Evolutionary conservation across 2,888 invertebrate species (phyloP).

Genomic region (Rhingia campestris): DNA sequence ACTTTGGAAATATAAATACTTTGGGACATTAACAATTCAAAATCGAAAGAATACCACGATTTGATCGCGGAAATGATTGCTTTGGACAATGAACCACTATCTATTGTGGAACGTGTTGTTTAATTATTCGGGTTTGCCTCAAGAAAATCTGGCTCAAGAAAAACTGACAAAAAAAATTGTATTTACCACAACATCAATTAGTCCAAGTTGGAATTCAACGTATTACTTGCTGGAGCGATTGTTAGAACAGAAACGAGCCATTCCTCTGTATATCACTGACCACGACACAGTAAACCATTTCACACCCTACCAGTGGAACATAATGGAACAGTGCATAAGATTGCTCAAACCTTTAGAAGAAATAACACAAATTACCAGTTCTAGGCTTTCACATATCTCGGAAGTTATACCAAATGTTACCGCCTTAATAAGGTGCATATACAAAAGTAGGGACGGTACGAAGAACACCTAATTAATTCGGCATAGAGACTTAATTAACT

Average conservation of each 20-base stretch:
- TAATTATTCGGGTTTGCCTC: slow-evolving; percentile 73
- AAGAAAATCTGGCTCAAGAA: slow-evolving; percentile 73
- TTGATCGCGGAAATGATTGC: too few species aligned
- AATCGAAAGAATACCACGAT: too few species aligned
- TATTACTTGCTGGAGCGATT: slow-evolving; percentile 40
- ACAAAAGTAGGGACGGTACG: slow-evolving; percentile 19
- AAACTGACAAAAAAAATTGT: slow-evolving; percentile 71
- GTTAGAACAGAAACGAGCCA: slow-evolving; percentile 39
- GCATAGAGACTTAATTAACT: slow-evolving; percentile 71
- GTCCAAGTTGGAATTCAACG: slow-evolving; percentile 50
- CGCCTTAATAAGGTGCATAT: slow-evolving; percentile 48
- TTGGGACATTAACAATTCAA: too few species aligned
- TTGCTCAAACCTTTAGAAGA: slow-evolving; percentile 75
- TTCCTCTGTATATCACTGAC: slow-evolving; percentile 35
- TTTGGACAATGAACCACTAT: too few species aligned
- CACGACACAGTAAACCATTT: slow-evolving; percentile 52
- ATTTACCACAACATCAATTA: slow-evolving; percentile 71
- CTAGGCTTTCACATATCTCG: slow-evolving; percentile 72
- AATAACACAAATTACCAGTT: slow-evolving; percentile 75
- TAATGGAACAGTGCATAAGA: slow-evolving; percentile 54
- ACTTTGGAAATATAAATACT: too few species aligned
- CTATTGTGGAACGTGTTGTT: too few species aligned
- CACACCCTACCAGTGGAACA: slow-evolving; percentile 41
- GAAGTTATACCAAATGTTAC: too few species aligned
- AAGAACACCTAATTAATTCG: slow-evolving; percentile 31